Evolutionary conservation across 2,888 invertebrate genomes (phyloP), one percentile per base, ranked within the genome.

Genomic region (Mamestra brassicae): DNA sequence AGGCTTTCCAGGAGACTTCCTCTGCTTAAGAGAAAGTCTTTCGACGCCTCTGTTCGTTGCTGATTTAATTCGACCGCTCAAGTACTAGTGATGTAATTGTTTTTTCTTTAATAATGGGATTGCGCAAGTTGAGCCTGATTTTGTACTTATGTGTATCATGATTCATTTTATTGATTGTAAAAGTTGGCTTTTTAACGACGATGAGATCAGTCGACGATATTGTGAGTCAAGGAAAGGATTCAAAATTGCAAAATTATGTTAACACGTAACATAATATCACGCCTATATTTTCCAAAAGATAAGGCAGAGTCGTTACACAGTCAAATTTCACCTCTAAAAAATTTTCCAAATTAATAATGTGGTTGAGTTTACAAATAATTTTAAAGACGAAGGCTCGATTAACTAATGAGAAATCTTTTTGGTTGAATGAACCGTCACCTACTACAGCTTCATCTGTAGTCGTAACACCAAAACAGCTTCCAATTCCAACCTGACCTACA

Each of bases 1-100:
- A 91, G 89, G 89, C 91, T 91, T 90, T 88, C 88, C 90, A 91
- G 90, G 90, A 90, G 89, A 89, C 90, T 93, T 92, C 92, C 91
- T 91, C 88, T 88, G 88, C 86, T 75, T 80, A 76, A 91, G 93
- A 93, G 95, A 96, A 95, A 95, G 94, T 91, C 87, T 90, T 92
- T 88, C 64, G 67, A 75, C 78, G 74, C 78, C 78, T 78, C 72
- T 82, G 66, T 67, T 80, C 84, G 68, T 87, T 86, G 88, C 90
- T 87, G 87, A 83, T 83, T 88, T 80, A 68, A 85, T 67, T 69
- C 66, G 38, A 75, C 47, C 67, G 34, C 72, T 71, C 57, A 55
- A 60, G 47, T 62, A 8, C 55, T 47, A 17, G 42, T 81, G 79
- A 85, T 73, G 50, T 83, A 82, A 84, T 87, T 87, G 65, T 78